These are phyloP conservation scores for Dynastes hyllus DNA, from an alignment of 2,888 invertebrate genomes.

Conservation along the genomic window DNA sequence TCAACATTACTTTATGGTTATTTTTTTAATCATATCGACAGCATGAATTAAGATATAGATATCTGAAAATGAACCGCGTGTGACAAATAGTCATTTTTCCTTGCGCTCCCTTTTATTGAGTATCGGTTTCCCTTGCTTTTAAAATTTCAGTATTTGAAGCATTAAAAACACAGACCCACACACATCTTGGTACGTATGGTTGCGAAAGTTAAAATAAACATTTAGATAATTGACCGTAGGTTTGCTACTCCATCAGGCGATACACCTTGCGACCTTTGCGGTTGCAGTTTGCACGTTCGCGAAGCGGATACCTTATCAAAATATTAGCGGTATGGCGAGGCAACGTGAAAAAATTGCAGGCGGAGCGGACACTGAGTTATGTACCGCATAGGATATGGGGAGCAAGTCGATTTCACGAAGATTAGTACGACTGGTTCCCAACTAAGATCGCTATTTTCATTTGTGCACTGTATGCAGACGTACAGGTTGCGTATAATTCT, in stretches of 20 bases:
- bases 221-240: constrained; percentile 37
- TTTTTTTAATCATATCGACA: no score
- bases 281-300: constrained; percentile 26
- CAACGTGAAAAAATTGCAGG: constrained; percentile 26
- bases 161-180: no score
- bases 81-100: no score
- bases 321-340: constrained; percentile 38
- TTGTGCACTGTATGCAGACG: neutral
- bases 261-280: constrained; percentile 31
- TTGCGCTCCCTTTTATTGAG: no score
- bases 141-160: no score
- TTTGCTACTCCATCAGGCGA: constrained; percentile 27
- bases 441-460: constrained; percentile 34
- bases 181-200: no score
- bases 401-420: constrained; percentile 28
- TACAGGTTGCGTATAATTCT: neutral
- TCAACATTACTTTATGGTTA: no score
- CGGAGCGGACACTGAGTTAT: constrained; percentile 35
- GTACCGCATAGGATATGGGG: constrained; percentile 13
- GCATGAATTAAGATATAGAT: no score
- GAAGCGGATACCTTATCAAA: constrained; percentile 39
- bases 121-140: no score
- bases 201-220: constrained; percentile 32
- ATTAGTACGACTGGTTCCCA: constrained; percentile 31
- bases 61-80: no score